phyloP scores from a whole-genome alignment of 1,140 invertebrate species.

The Tyrophagus putrescentiae region DNA sequence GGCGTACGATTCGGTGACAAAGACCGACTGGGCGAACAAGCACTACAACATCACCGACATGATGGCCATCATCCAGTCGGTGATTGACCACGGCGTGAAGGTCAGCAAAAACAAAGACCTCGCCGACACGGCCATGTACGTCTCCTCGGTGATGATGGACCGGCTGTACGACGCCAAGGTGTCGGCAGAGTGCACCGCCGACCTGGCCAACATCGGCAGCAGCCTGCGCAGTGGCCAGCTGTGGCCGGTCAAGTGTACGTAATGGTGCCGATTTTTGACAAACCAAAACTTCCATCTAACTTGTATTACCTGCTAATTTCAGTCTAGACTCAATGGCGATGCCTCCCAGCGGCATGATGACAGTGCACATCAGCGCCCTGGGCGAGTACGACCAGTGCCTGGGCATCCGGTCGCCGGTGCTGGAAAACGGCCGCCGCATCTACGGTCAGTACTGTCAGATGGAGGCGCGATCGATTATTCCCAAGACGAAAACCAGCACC shows the following conservation, averaged over 20 bases:
- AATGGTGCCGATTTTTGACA: background rate
- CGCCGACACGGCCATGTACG: background rate
- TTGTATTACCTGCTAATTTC: background rate
- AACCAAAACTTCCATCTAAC: background rate
- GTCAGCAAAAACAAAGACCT: background rate
- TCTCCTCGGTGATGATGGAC: constrained; percentile 3
- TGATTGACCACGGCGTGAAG: background rate
- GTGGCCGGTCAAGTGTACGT: background rate
- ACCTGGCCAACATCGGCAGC: background rate
- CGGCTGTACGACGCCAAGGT: constrained; percentile 2
- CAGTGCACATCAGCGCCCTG: background rate
- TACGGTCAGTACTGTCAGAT: constrained; percentile 10
- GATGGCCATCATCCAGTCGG: background rate
- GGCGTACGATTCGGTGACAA: background rate
- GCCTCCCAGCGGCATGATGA: background rate
- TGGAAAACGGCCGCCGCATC: background rate
- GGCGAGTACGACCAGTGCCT: constrained; percentile 13
- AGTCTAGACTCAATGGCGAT: constrained; percentile 18
- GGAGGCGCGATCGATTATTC: background rate
- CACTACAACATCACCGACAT: constrained; percentile 5
- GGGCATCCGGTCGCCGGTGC: background rate
- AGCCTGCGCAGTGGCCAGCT: background rate
- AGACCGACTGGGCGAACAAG: background rate
- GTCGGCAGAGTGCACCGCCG: background rate
- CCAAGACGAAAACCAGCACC: background rate